Evolutionary conservation across 2,113 vertebrate species (phyloP).

Genomic region (Pogona vitticeps): DNA sequence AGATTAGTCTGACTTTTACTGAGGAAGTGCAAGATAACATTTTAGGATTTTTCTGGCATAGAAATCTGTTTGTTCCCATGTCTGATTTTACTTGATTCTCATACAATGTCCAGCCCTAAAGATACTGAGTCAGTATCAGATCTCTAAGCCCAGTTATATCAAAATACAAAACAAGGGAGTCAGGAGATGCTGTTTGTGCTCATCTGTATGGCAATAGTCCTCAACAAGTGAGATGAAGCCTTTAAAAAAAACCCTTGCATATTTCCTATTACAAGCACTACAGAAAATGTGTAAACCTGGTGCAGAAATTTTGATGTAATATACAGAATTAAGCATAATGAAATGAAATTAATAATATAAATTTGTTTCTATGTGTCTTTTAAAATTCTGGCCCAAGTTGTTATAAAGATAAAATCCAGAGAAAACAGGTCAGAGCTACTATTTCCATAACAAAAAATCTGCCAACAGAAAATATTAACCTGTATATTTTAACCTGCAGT

Average conservation of each 20-base stretch:
- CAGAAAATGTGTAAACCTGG: background rate
- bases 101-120: background rate
- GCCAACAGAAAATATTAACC: background rate
- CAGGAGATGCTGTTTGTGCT: background rate
- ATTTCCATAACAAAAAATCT: background rate
- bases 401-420: background rate
- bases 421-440: background rate
- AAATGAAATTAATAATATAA: too few species aligned
- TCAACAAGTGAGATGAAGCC: background rate
- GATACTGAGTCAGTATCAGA: background rate
- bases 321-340: too few species aligned
- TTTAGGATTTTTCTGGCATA: background rate
- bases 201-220: background rate
- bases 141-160: background rate
- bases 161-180: background rate
- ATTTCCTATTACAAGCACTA: background rate
- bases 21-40: background rate
- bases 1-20: too few species aligned
- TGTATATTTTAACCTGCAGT: background rate
- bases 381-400: background rate
- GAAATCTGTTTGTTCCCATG: background rate
- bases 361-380: background rate
- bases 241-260: background rate
- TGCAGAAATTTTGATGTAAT: background rate
- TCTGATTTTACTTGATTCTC: background rate